Base-by-base conservation (phyloP, 1,140 invertebrate genomes). In the Hylaeus volcanicus region DNA sequence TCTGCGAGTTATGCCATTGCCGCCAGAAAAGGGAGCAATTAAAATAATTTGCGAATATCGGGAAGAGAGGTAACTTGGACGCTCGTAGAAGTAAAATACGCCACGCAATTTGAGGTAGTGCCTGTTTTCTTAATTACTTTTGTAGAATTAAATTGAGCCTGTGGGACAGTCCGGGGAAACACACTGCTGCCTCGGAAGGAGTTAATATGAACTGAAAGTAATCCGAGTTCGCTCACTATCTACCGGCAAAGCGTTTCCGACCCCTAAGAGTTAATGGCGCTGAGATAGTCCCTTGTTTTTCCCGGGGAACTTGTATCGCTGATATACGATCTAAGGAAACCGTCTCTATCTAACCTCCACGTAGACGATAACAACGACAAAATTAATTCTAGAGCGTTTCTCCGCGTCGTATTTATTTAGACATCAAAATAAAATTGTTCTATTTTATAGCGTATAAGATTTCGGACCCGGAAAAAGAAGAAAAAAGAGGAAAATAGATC, bases 171-270 rank as follows among this genome's bases (percentile, higher is more conserved):
- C 2, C 0, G 5, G n/a, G 48, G 39, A 37, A 39, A 45, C 60
- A 39, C 15, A 14, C 51, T 53, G 26, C 55, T 5, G n/a, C 14
- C 8, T 26, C 26, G 48, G n/a, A 9, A 79, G n/a, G 41, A 64
- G 69, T 79, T 79, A 64, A 79, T 79, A 79, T 51, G 76, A 79
- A 79, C 76, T 51, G 69, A 73, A 79, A 79, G 76, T 79, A 79
- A 79, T 79, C 69, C 69, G 51, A 64, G 69, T 73, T 73, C 76
- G 58, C 51, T 73, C 45, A 55, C 48, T 51, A 73, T 73, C 60
- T 45, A 9, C 43, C n/a, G n/a, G 48, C n/a, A 55, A 73, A 73
- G 61, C 48, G 76, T 79, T 68, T 64, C n/a, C 60, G 12, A 64
- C 41, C 60, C 76, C 68, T 72, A 53, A 60, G 12, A 64, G 56